phyloP scores from a whole-genome alignment of 1,140 invertebrate species.

The Hesperophylax magnus region DNA sequence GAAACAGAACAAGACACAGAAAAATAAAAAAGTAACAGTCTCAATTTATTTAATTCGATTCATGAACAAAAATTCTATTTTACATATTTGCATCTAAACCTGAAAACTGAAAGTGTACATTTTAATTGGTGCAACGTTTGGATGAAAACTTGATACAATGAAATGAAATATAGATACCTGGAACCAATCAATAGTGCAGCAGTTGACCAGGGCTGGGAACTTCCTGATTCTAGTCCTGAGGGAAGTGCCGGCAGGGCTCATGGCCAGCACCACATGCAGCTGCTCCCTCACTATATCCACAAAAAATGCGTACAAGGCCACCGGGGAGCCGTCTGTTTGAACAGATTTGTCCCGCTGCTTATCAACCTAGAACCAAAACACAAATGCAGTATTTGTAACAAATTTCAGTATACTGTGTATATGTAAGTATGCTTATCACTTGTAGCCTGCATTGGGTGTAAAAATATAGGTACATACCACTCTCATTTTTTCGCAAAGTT shows the following conservation, averaged over 20 bases:
- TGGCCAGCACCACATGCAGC: conserved; percentile 91
- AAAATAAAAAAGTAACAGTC: too few species aligned
- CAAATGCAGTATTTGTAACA: background rate
- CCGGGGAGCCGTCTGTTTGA: conserved; percentile 93
- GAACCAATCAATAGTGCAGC: conserved; percentile 98
- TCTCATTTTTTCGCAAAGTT: conserved; percentile 95
- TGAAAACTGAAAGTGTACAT: too few species aligned
- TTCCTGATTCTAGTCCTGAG: conserved; percentile 91
- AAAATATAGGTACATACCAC: conserved; percentile 64
- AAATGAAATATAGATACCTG: conserved; percentile 77
- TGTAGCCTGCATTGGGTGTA: too few species aligned
- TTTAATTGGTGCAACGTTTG: too few species aligned
- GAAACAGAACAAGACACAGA: too few species aligned
- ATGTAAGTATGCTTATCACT: too few species aligned
- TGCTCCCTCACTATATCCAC: conserved; percentile 90
- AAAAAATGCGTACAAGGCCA: conserved; percentile 94
- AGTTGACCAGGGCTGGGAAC: conserved; percentile 96
- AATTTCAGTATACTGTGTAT: conserved; percentile 75
- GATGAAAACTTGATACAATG: too few species aligned
- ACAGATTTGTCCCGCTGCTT: conserved; percentile 89
- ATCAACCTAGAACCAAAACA: conserved; percentile 76
- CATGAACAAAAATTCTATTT: too few species aligned
- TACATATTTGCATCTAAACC: too few species aligned
- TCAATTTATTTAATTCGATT: too few species aligned
- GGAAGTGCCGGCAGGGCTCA: conserved; percentile 92